Evolutionary conservation across 2,797 vertebrate genomes (phyloP).

Genomic region (Eidolon dupreanum): DNA sequence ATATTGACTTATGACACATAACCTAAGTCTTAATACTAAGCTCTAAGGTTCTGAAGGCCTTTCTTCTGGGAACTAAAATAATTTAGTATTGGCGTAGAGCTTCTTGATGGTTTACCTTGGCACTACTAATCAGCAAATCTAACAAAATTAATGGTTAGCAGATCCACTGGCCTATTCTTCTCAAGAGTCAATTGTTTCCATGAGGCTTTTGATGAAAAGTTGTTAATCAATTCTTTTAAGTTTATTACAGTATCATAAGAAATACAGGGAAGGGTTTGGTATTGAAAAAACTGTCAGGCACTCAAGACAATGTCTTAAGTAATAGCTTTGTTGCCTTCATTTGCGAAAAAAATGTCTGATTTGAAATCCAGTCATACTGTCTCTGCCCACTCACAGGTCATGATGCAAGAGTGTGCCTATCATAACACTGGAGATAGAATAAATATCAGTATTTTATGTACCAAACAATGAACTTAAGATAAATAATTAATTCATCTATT

Average conservation of each 20-base stretch:
- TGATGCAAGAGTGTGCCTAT: neutral
- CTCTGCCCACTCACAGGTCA: neutral
- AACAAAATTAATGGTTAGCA: neutral
- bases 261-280: neutral
- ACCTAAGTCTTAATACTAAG: neutral
- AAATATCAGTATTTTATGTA: neutral
- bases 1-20: neutral
- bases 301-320: neutral
- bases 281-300: neutral
- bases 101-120: neutral
- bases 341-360: neutral
- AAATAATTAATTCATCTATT: neutral
- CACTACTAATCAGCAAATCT: neutral
- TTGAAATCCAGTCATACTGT: neutral
- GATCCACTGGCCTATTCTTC: neutral
- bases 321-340: neutral
- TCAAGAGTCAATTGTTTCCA: neutral
- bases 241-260: constrained; percentile 29
- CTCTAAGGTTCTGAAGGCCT: neutral
- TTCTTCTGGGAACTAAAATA: constrained; percentile 33
- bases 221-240: neutral
- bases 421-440: neutral
- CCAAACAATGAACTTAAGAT: neutral
- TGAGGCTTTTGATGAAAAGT: neutral
- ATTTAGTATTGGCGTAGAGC: neutral